phyloP scores from a whole-genome alignment of 2,888 invertebrate genomes.

The Heliconius ethilla region DNA sequence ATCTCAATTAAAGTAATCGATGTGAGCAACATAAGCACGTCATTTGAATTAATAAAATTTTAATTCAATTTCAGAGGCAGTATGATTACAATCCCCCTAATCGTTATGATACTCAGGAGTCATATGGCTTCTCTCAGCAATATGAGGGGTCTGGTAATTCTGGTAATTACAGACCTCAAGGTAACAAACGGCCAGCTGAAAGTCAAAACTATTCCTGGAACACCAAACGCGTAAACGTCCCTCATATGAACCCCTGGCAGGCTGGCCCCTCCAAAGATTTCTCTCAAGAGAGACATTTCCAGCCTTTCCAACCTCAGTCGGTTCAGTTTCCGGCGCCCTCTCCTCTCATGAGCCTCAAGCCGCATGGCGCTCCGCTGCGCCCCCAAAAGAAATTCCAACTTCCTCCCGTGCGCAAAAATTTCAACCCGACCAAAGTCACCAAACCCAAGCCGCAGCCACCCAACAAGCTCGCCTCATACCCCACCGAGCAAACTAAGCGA shows the following conservation, averaged over 20 bases:
- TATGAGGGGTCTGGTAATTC: conserved; percentile 51
- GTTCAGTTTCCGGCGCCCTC: conserved; percentile 6
- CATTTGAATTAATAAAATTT: conserved; percentile 27
- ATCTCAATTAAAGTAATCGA: not conserved
- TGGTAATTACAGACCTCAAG: conserved; percentile 45
- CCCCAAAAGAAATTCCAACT: conserved; percentile 41
- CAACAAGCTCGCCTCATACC: conserved; percentile 50
- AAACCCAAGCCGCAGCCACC: conserved; percentile 51
- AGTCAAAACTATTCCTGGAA: conserved; percentile 49
- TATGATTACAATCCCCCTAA: conserved; percentile 51
- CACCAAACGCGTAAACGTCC: conserved; percentile 52
- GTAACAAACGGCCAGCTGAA: conserved; percentile 28
- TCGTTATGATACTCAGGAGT: conserved; percentile 47
- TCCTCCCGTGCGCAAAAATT: conserved; percentile 47
- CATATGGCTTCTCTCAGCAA: conserved; percentile 44
- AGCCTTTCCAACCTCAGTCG: conserved; percentile 30
- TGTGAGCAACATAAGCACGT: not conserved
- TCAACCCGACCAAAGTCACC: conserved; percentile 53
- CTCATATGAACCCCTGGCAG: conserved; percentile 44
- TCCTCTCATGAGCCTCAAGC: conserved; percentile 46
- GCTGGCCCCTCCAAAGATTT: conserved; percentile 21
- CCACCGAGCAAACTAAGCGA: conserved; percentile 38
- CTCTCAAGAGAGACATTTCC: conserved; percentile 21
- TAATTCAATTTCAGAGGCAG: conserved; percentile 65
- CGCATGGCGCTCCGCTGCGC: conserved; percentile 46